A percentile compares a stretch with the other conserved stretches of the same genome.
These are phyloP conservation scores for Pocillopora grandis DNA, from an alignment of 92 coral and sea anemone species.

Conservation along the genomic window DNA sequence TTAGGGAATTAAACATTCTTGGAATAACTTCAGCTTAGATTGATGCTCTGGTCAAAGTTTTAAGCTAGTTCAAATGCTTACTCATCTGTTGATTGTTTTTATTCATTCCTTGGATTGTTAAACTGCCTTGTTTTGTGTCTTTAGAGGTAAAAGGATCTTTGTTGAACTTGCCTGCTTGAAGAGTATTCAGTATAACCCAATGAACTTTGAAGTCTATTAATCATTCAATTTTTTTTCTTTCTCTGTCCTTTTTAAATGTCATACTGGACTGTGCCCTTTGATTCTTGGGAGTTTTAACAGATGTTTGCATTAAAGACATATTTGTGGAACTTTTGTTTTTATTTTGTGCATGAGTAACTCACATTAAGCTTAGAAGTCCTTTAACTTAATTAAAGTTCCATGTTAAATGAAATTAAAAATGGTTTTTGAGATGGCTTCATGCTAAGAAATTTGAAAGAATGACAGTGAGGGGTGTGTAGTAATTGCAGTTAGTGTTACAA, in stretches of 20 bases:
- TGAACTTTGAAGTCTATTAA: too few species aligned
- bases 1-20: not conserved
- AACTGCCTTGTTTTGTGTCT: not conserved
- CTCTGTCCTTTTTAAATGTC: too few species aligned
- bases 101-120: not conserved
- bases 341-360: not conserved
- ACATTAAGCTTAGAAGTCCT: not conserved
- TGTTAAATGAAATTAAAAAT: conserved; percentile 1
- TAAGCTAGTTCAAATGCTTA: not conserved
- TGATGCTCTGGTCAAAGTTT: not conserved
- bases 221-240: too few species aligned
- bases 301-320: not conserved
- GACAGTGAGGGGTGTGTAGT: not conserved
- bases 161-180: not conserved
- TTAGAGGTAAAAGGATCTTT: not conserved
- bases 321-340: not conserved
- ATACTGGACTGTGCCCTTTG: too few species aligned
- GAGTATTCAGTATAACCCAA: not conserved
- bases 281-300: not conserved
- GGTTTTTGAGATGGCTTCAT: not conserved
- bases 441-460: not conserved
- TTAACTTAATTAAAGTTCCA: not conserved
- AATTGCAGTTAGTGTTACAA: not conserved
- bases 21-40: not conserved
- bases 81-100: not conserved